These are phyloP conservation scores for Scaptomyza cyrtandrae DNA, from an alignment of 2,888 invertebrate genomes.

Conservation along the genomic window DNA sequence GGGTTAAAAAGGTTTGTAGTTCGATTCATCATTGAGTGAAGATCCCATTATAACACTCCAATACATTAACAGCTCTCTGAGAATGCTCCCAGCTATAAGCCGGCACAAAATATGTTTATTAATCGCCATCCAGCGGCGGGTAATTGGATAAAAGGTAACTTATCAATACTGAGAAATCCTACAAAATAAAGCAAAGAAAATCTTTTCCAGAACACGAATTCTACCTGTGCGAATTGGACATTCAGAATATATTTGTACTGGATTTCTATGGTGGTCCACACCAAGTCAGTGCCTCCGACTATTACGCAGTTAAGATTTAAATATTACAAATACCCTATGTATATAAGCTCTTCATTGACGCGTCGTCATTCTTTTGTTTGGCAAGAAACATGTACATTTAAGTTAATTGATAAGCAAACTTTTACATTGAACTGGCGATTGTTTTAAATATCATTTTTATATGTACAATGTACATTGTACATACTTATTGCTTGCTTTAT, in stretches of 20 bases:
- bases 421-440: constrained; percentile 5
- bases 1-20: constrained; percentile 71
- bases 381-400: constrained; percentile 2
- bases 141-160: constrained; percentile 78
- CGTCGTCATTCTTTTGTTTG: constrained; percentile 13
- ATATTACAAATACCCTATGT: neutral
- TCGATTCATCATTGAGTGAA: neutral
- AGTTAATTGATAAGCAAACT: constrained; percentile 11
- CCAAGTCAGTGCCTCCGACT: constrained; percentile 62
- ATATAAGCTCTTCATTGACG: neutral
- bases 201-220: constrained; percentile 89
- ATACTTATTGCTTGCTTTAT: neutral
- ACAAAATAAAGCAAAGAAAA: neutral
- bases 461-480: neutral
- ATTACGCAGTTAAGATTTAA: constrained; percentile 56
- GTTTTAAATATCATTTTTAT: neutral
- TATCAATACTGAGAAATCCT: neutral
- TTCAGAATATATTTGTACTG: constrained; percentile 90
- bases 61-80: constrained; percentile 59
- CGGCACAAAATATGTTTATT: constrained; percentile 68
- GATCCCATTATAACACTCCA: neutral
- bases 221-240: constrained; percentile 91
- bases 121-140: constrained; percentile 82
- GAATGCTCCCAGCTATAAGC: constrained; percentile 55
- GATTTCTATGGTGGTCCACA: constrained; percentile 93